These are phyloP conservation scores for Ascidia mentula DNA, from an alignment of 23 tunicate species.

Conservation along the genomic window DNA sequence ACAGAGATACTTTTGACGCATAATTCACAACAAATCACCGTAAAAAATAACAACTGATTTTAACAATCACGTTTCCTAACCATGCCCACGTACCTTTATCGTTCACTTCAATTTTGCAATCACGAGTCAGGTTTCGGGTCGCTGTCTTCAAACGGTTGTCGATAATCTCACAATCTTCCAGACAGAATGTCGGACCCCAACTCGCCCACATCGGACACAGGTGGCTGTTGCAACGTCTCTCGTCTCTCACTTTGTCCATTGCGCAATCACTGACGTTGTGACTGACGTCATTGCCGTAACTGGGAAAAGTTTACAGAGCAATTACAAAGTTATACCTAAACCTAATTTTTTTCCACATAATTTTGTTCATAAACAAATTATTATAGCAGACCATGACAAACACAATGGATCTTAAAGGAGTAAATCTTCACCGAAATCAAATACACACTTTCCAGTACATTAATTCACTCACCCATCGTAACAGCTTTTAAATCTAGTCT, in stretches of 20 bases:
- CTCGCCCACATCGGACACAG: conserved; percentile 9
- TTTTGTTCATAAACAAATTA: too few relatives aligned
- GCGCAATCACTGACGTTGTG: neutral
- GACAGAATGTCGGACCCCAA: neutral
- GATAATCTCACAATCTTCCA: conserved; percentile 5
- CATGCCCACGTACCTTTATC: neutral
- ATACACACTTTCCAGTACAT: too few relatives aligned
- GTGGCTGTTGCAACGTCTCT: neutral
- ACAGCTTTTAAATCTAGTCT: neutral
- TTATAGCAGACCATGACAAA: too few relatives aligned
- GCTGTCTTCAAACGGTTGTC: neutral
- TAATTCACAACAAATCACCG: too few relatives aligned
- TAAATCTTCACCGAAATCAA: too few relatives aligned
- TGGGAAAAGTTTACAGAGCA: neutral
- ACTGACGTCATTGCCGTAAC: neutral
- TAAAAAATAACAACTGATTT: too few relatives aligned
- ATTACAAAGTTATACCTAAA: neutral
- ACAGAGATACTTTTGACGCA: too few relatives aligned
- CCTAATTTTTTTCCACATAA: too few relatives aligned
- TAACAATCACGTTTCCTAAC: too few relatives aligned
- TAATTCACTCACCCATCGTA: neutral
- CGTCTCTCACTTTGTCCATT: neutral
- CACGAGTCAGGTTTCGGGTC: neutral
- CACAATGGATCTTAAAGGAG: too few relatives aligned
- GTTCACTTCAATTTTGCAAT: neutral